Base-by-base conservation (phyloP, 2,888 invertebrate genomes). In the Rhodophaea formosa region DNA sequence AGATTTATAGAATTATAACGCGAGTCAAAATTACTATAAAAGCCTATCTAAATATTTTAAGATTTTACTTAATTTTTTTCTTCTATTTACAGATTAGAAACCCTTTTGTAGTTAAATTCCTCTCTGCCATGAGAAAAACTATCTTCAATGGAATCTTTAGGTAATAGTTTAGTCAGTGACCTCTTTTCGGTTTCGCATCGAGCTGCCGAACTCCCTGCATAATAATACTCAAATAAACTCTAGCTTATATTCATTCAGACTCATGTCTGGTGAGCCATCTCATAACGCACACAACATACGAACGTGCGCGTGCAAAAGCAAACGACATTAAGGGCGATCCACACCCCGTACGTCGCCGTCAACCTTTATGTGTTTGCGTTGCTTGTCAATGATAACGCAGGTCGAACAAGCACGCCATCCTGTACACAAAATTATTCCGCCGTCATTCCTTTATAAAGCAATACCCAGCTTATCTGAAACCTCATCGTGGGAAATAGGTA, bases 251-350 rank as follows among this genome's bases (percentile, higher is more conserved):
- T 30, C 15, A 47, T 47, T 15, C 29, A 56, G 51, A 57, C 59
- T 57, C 55, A 57, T 56, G 59, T 43, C 59, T 53, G 46, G 43
- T 54, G 53, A 53, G 54, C 54, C 53, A 58, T 58, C 43, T 54
- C 47, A 59, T 44, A 44, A 53, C 57, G 45, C 57, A 52, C 12
- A 52, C 53, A 52, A 58, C 45, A 44, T 52, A 39, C 14, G 59
- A 64, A 75, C 77, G 76, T 74, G 75, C 67, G 63, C 56, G 56
- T 65, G 70, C 71, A 68, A 71, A 72, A 71, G 62, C 67, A 72
- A 69, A 68, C 66, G 65, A 68, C 62, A 72, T 73, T 70, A 69
- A 56, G 56, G 53, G 56, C 56, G n/a, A 57, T 59, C 61, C 70
- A 43, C 47, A 58, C 29, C 23, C 62, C 63, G 62, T 67, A 65